These are phyloP conservation scores for Antrozous pallidus DNA, from an alignment of 2,797 vertebrate species.

Conservation along the genomic window DNA sequence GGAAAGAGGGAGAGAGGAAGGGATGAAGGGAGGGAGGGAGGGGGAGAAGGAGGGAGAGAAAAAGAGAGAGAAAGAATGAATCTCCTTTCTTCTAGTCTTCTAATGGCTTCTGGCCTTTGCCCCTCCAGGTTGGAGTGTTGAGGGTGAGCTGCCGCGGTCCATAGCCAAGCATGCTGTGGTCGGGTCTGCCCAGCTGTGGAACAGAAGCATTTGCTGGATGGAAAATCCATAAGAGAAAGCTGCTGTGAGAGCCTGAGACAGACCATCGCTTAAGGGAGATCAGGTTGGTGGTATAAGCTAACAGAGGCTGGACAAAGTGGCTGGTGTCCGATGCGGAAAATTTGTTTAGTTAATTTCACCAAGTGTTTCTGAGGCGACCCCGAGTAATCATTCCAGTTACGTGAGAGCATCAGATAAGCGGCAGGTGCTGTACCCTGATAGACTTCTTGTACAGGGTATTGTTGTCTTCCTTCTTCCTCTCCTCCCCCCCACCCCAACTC, in stretches of 20 bases:
- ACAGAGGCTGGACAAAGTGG: background rate
- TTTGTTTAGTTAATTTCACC: background rate
- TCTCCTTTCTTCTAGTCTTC: background rate
- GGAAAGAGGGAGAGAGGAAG: background rate
- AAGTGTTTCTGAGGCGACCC: background rate
- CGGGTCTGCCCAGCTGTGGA: slow-evolving; percentile 49
- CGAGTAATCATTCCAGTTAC: background rate
- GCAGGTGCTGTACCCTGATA: background rate
- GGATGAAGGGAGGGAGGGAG: background rate
- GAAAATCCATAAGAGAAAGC: slow-evolving; percentile 72
- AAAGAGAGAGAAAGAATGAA: background rate
- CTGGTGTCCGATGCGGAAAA: background rate
- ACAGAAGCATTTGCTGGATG: slow-evolving; percentile 51
- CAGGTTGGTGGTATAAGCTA: slow-evolving; percentile 46
- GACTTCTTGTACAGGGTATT: background rate
- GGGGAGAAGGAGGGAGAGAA: no score
- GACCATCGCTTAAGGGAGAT: background rate
- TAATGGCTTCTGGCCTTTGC: background rate
- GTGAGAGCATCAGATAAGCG: background rate
- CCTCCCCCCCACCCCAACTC: rapidly evolving
- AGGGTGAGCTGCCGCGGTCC: background rate
- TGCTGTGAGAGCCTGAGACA: slow-evolving; percentile 44
- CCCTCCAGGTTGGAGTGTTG: slow-evolving; percentile 37
- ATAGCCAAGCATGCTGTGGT: slow-evolving; percentile 68
- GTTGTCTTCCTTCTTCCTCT: background rate